Evolutionary conservation across 2,888 invertebrate species (phyloP), one percentile per base, ranked within the genome.

Genomic region (Sepiola atlantica): DNA sequence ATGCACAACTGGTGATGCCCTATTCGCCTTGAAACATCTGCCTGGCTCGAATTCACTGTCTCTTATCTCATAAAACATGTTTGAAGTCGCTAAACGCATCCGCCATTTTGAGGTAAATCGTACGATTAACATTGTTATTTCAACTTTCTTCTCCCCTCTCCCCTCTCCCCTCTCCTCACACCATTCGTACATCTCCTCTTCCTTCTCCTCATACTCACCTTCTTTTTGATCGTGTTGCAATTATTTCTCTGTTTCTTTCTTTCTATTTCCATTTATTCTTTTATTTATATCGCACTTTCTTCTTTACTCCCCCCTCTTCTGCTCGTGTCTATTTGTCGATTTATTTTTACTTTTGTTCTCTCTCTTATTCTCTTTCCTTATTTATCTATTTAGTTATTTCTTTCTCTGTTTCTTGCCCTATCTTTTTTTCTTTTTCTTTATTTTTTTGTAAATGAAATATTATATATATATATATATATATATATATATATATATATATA

Each of bases 41-140:
- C 77, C 77, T 32, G 77, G 18, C n/a, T 32, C 77, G 32, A 32
- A 14, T 77, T 77, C n/a, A 14, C 77, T n/a, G 77, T 77, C 77
- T 77, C n/a, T 77, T 77, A 77, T 77, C 77, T 77, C 77, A 77
- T 77, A 77, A 77, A 77, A 77, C 77, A n/a, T 77, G 77, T 77
- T 77, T 77, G 77, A 77, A 77, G 77, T 77, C 77, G 77, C n/a
- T 77, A 77, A 77, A 77, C n/a, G 77, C n/a, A n/a, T 77, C 77
- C 77, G 77, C 77, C 77, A 77, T 77, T 77, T 77, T 77, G n/a
- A 77, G n/a, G 77, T 77, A 77, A 77, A 77, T 14, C 77, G 77
- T 16, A 77, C 77, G 32, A 77, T 32, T n/a, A 77, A 32, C n/a
- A n/a, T n/a, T 77, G 77, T 77, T 77, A 32, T n/a, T 4, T 32